Conservation (phyloP, 1,140 invertebrate species). For the Drosophila gunungcola region DNA sequence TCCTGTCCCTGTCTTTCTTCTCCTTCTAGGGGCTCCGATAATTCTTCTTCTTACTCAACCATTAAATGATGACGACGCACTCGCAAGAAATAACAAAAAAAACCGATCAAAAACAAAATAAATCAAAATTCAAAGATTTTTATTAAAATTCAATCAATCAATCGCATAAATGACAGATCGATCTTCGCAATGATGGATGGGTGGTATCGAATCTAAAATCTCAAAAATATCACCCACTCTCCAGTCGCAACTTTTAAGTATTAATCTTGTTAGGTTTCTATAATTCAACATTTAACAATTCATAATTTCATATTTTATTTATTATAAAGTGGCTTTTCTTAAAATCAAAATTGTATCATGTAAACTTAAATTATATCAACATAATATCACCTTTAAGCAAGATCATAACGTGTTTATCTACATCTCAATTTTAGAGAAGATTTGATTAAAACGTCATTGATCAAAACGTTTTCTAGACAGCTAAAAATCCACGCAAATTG, state of each 20-base stretch:
- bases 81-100: slow-evolving; percentile 19
- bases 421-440: not conserved
- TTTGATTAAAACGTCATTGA: slow-evolving; percentile 13
- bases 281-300: not conserved
- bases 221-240: slow-evolving; percentile 2
- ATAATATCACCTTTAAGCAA: not conserved
- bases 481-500: slow-evolving; percentile 7
- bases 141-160: slow-evolving; percentile 48
- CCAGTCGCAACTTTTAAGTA: too few species aligned
- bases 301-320: too few species aligned
- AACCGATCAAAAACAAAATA: slow-evolving; percentile 6
- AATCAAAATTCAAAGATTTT: slow-evolving; percentile 32
- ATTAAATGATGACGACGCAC: slow-evolving; percentile 50
- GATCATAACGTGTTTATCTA: not conserved
- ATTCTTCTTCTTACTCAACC: slow-evolving; percentile 6
- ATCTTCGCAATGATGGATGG: slow-evolving; percentile 37
- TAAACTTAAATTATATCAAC: too few species aligned
- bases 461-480: slow-evolving; percentile 6
- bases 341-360: too few species aligned
- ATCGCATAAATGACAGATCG: slow-evolving; percentile 24
- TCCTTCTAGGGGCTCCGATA: slow-evolving; percentile 15
- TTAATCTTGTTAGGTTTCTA: too few species aligned
- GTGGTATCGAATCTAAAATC: slow-evolving; percentile 7
- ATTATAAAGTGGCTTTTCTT: too few species aligned
- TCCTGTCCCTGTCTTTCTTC: not conserved